Evolutionary conservation across 2,888 invertebrate species (phyloP), one percentile per base, ranked within the genome.

Genomic region (Drosophila mayaguana): DNA sequence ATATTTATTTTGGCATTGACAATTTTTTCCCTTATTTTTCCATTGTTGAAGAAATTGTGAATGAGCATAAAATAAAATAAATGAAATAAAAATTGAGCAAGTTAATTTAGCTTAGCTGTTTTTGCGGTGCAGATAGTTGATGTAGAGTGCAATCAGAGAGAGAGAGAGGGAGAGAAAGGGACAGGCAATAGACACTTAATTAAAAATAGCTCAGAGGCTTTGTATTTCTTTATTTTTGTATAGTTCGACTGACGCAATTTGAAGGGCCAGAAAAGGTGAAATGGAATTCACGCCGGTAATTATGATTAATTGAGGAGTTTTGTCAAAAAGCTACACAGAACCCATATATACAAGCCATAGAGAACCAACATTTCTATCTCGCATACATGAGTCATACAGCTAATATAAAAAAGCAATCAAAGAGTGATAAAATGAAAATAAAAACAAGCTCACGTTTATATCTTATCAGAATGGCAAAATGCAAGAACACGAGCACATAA

Each of bases 1-100:
- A 66, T 72, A 62, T 62, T 77, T 71, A 66, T 66, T 80, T 81
- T 83, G 85, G 82, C 88, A 86, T 86, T 86, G 85, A 86, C 87
- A 82, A 68, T 79, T 82, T 75, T 79, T 72, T 51, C 6, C 45
- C 18, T 20, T 38, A 20, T 48, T 46, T 34, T 28, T 18, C 62
- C 62, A 77, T 84, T 87, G 88, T 84, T 80, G 54, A 72, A 56
- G 68, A 82, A 84, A 87, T 87, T 80, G 70, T 81, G 72, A 51
- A 50, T 50, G 48, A 50, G 28, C 18, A 6, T 6, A 16, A 32
- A 32, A 83, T 45, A 83, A 75, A 34, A 12, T 34, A 43, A 69
- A 69, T 64, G 56, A 57, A 63, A 60, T 38, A 8, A 64, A 72
- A 72, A 72, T 78, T 72, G 78, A 43, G 78, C 72, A 78, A 77